Conservation (phyloP, 2,888 invertebrate species). For the Ctenicera cuprea region DNA sequence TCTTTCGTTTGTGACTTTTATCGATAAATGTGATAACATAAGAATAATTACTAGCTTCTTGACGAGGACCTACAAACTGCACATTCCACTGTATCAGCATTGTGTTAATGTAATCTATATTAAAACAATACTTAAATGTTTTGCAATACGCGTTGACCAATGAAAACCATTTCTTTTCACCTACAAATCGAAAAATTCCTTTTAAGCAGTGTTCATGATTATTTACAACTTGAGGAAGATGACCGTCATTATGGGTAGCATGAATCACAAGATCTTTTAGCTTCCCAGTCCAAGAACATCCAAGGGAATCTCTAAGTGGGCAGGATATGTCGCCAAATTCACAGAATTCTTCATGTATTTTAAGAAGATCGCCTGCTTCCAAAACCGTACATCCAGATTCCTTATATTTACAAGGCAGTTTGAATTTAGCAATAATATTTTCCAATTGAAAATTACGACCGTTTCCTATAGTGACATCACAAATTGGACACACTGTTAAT, state of each 20-base stretch:
- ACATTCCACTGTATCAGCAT: not conserved
- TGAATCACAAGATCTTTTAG: too few relatives aligned
- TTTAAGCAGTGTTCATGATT: not conserved
- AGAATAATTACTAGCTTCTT: slow-evolving; percentile 10
- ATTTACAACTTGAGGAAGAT: too few relatives aligned
- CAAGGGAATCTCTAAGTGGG: not conserved
- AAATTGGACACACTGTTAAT: not conserved
- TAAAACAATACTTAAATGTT: not conserved
- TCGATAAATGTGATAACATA: not conserved
- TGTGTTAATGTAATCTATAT: not conserved
- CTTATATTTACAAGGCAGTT: not conserved
- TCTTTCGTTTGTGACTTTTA: not conserved
- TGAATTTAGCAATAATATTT: not conserved
- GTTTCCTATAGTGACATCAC: not conserved
- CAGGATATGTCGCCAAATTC: not conserved
- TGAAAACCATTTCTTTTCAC: not conserved
- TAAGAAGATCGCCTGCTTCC: not conserved
- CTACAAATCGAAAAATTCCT: not conserved
- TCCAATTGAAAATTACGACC: not conserved
- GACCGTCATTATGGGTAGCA: too few relatives aligned
- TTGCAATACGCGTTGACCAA: not conserved
- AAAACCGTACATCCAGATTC: not conserved
- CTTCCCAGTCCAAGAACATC: not conserved
- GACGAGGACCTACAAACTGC: not conserved
- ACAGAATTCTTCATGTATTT: not conserved